Conservation (phyloP, 2,113 vertebrate genomes). For the Nycticebus coucang region DNA sequence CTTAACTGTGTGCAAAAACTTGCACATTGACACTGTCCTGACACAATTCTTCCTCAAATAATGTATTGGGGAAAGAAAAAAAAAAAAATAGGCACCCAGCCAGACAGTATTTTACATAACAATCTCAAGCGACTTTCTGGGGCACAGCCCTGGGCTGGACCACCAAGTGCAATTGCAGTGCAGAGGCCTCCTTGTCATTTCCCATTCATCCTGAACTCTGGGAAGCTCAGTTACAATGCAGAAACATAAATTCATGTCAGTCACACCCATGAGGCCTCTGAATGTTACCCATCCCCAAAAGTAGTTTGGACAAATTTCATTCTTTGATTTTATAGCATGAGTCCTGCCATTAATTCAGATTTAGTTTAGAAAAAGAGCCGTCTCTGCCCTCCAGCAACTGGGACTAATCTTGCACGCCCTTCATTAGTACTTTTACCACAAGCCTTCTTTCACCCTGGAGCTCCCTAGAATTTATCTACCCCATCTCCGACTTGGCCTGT, state of each 20-base stretch:
- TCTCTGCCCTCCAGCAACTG: slow-evolving; percentile 25
- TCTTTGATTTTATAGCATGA: slow-evolving; percentile 41
- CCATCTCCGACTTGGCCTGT: not conserved
- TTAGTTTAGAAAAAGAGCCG: not conserved
- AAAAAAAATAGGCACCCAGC: not conserved
- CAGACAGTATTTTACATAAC: not conserved
- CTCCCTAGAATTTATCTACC: not conserved
- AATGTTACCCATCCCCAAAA: not conserved
- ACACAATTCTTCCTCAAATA: not conserved
- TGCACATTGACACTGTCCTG: not conserved
- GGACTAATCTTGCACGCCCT: not conserved
- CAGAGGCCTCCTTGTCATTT: not conserved
- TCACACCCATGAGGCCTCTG: not conserved
- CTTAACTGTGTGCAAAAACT: not conserved
- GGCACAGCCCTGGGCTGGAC: not conserved
- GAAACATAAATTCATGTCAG: not conserved
- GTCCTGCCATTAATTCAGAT: slow-evolving; percentile 30
- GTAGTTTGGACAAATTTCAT: slow-evolving; percentile 43
- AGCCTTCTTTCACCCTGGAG: not conserved
- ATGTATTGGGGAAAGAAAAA: not conserved
- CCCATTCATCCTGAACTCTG: slow-evolving; percentile 8
- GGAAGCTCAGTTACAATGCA: slow-evolving; percentile 25
- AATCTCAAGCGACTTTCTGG: not conserved
- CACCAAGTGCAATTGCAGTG: not conserved
- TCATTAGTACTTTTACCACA: not conserved